A percentile compares a stretch with the other conserved stretches of the same genome.
Evolutionary conservation across 2,113 vertebrate species (phyloP).

Genomic region (Alligator mississippiensis): DNA sequence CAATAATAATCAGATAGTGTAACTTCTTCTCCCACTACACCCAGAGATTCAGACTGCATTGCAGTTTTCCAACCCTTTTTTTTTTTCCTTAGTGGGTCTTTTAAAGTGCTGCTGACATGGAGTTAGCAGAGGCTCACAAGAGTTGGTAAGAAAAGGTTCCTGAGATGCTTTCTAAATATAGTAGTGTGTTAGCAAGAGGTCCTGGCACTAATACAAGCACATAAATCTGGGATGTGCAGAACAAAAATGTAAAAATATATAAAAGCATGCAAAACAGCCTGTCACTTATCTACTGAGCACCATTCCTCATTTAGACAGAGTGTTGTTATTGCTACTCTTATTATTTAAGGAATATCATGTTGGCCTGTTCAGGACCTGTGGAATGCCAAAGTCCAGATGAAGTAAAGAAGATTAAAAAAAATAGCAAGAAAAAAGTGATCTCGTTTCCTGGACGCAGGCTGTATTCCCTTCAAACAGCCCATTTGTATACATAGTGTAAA

Average conservation of each 20-base stretch:
- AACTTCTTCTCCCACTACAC: rapidly evolving
- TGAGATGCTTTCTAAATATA: neutral
- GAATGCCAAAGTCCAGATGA: neutral
- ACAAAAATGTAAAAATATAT: neutral
- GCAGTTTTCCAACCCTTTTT: neutral
- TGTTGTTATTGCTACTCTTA: neutral
- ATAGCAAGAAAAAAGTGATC: neutral
- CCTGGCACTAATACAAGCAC: rapidly evolving
- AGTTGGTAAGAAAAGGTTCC: conserved; percentile 13
- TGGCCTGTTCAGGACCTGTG: neutral
- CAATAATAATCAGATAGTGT: neutral
- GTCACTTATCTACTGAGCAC: neutral
- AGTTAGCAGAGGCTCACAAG: neutral
- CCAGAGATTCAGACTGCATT: neutral
- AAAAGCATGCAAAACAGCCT: neutral
- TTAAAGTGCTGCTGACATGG: neutral
- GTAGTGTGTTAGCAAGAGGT: neutral
- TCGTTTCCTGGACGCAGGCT: neutral
- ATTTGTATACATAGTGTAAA: neutral
- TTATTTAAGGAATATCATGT: rapidly evolving
- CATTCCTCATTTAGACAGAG: neutral
- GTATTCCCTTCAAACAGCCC: neutral
- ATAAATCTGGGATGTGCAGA: neutral
- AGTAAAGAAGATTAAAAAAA: neutral
- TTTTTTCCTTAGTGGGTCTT: neutral